Evolutionary conservation across 2,888 invertebrate genomes (phyloP).

Genomic region (Drosophila mercatorum): DNA sequence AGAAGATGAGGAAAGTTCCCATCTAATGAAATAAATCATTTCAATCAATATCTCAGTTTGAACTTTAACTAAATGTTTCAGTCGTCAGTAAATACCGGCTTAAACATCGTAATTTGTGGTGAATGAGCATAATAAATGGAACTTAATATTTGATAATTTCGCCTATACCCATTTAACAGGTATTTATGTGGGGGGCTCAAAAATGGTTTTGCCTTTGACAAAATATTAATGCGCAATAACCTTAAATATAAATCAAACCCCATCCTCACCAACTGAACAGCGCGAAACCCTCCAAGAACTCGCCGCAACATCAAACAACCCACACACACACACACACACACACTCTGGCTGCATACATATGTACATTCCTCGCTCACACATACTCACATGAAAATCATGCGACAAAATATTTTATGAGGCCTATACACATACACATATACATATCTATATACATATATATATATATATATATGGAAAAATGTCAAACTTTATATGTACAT

Average conservation of each 20-base stretch:
- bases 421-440: conserved; percentile 11
- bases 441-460: neutral
- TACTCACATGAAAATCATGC: conserved; percentile 35
- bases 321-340: conserved; percentile 15
- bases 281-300: conserved; percentile 53
- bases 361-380: conserved; percentile 13
- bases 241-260: conserved; percentile 56
- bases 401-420: conserved; percentile 42
- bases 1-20: no score
- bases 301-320: conserved; percentile 52
- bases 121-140: neutral
- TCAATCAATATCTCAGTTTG: no score
- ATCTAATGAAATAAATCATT: no score
- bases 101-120: neutral
- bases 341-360: neutral
- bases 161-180: conserved; percentile 19
- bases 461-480: conserved; percentile 20
- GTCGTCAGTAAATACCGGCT: neutral
- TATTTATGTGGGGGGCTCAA: conserved; percentile 20
- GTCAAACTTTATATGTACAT: conserved; percentile 50
- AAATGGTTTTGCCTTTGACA: conserved; percentile 14
- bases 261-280: conserved; percentile 28
- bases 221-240: conserved; percentile 58
- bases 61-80: no score
- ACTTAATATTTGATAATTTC: conserved; percentile 1